Percentiles rank a stretch among this genome's conserved stretches.
Evolutionary conservation across 2,888 invertebrate genomes (phyloP).

Genomic region (Netelia melanura): DNA sequence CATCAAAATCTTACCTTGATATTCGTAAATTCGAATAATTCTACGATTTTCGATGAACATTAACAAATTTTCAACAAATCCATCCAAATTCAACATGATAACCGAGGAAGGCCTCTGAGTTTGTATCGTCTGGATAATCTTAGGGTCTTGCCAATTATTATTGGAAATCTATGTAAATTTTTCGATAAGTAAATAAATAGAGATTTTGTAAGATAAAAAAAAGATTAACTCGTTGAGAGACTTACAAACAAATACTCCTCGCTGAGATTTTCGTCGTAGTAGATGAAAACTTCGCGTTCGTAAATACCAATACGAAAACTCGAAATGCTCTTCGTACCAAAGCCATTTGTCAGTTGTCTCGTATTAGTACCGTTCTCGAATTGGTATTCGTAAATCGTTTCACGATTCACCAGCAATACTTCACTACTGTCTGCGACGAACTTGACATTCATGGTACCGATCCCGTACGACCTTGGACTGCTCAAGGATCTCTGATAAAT

Average conservation of each 20-base stretch:
- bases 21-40: constrained; percentile 85
- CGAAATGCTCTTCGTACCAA: constrained; percentile 63
- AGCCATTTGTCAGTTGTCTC: constrained; percentile 14
- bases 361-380: constrained; percentile 35
- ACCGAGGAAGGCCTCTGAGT: constrained; percentile 85
- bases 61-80: constrained; percentile 76
- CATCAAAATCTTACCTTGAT: constrained; percentile 82
- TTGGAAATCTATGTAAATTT: constrained; percentile 71
- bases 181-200: constrained; percentile 15
- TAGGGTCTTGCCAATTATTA: constrained; percentile 83
- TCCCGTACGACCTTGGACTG: constrained; percentile 28
- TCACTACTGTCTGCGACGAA: constrained; percentile 67
- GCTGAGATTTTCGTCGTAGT: constrained; percentile 72
- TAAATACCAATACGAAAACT: constrained; percentile 75
- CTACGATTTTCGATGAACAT: constrained; percentile 78
- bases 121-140: constrained; percentile 86
- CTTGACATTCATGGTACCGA: constrained; percentile 59
- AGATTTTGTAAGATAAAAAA: background rate
- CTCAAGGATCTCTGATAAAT: constrained; percentile 55
- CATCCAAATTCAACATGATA: constrained; percentile 75
- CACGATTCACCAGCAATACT: constrained; percentile 61
- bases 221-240: constrained; percentile 25
- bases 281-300: constrained; percentile 72
- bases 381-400: constrained; percentile 64
- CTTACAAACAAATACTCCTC: constrained; percentile 78